These are phyloP conservation scores for Imbricaverruca yamaguchii DNA, from an alignment of 2,888 invertebrate species.

Conservation along the genomic window DNA sequence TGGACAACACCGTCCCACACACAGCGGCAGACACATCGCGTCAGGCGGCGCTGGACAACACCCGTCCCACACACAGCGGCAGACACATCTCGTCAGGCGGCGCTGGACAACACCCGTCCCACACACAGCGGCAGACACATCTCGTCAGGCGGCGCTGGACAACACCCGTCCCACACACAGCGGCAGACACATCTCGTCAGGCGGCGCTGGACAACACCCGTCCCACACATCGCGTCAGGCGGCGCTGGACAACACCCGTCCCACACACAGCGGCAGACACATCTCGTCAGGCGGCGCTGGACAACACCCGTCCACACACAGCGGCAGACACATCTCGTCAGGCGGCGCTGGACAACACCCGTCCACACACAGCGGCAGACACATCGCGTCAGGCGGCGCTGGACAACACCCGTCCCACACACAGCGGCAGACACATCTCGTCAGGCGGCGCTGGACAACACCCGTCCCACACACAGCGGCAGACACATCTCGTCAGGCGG, in stretches of 20 bases:
- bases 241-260: not conserved
- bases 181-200: conserved; percentile 26
- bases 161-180: not conserved
- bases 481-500: conserved; percentile 32
- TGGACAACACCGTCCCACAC: not conserved
- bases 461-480: not conserved
- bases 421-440: no score
- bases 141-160: no score
- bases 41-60: no score
- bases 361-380: not conserved
- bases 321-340: no score
- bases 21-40: not conserved
- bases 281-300: conserved; percentile 33
- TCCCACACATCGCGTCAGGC: no score
- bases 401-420: conserved; percentile 7
- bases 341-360: no score
- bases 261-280: not conserved
- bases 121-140: no score
- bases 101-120: conserved; percentile 22
- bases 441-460: no score
- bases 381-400: conserved; percentile 32
- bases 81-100: conserved; percentile 32
- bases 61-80: not conserved
- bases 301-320: not conserved
- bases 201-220: conserved; percentile 30